These are phyloP conservation scores for Tringa solitaria DNA, from an alignment of 2,113 vertebrate species.

Conservation along the genomic window DNA sequence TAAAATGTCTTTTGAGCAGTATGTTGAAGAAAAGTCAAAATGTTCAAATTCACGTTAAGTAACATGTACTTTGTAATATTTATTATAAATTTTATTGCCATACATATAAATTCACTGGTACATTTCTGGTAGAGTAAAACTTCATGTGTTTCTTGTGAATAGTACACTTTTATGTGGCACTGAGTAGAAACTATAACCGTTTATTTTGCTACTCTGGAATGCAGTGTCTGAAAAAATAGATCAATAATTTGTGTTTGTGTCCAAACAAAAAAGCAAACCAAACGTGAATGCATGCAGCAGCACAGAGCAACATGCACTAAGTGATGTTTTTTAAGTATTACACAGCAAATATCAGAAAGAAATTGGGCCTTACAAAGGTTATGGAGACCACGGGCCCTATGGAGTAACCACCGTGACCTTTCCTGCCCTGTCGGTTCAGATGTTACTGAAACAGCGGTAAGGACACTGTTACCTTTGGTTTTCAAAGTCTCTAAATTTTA, in stretches of 20 bases:
- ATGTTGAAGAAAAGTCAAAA: neutral
- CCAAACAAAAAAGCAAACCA: neutral
- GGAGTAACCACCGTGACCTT: neutral
- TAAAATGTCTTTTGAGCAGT: neutral
- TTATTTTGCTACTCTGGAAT: constrained; percentile 22
- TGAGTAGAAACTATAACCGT: neutral
- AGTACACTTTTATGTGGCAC: neutral
- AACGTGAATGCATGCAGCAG: constrained; percentile 14
- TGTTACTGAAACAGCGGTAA: neutral
- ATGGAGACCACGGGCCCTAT: neutral
- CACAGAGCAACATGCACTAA: neutral
- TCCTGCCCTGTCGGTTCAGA: neutral
- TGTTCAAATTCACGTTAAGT: neutral
- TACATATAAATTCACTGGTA: neutral
- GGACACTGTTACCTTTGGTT: neutral
- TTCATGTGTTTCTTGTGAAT: constrained; percentile 28
- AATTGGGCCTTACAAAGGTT: neutral
- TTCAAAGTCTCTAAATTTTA: neutral
- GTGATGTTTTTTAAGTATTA: neutral
- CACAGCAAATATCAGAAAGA: neutral
- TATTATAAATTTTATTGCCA: neutral
- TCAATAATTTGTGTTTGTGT: neutral
- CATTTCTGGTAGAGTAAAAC: neutral
- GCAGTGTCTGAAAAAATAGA: neutral
- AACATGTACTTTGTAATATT: neutral